Evolutionary conservation across 1,140 invertebrate species (phyloP).

Genomic region (Diachasmimorpha longicaudata): DNA sequence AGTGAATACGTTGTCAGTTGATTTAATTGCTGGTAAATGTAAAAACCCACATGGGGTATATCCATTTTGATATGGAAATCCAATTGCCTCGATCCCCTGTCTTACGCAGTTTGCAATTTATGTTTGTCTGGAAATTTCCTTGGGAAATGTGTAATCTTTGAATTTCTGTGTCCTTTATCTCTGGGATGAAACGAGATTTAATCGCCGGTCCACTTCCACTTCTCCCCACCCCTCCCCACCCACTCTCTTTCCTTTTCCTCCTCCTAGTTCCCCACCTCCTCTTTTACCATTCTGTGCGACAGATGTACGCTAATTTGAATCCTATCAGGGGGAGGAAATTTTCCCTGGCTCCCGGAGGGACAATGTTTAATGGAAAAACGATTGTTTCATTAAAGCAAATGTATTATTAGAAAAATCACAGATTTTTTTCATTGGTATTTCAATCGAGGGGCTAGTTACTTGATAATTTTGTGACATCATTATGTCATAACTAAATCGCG

Average conservation of each 20-base stretch:
- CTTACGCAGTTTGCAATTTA: neutral
- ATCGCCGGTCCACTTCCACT: neutral
- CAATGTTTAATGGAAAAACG: neutral
- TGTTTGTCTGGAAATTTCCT: neutral
- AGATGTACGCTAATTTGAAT: constrained; percentile 1
- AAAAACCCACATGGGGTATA: neutral
- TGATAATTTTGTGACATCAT: too few relatives aligned
- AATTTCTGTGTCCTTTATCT: neutral
- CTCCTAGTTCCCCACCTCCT: neutral
- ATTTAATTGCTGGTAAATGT: neutral
- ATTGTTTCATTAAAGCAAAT: neutral
- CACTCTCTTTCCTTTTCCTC: neutral
- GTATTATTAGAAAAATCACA: neutral
- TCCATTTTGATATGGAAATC: neutral
- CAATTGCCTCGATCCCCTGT: neutral
- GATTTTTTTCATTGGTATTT: too few relatives aligned
- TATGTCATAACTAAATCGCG: too few relatives aligned
- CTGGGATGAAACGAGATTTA: neutral
- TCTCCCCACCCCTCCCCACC: too few relatives aligned
- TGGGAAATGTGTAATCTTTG: neutral
- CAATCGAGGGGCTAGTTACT: too few relatives aligned
- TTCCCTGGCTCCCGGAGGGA: constrained; percentile 2
- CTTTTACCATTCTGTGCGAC: neutral
- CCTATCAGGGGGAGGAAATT: constrained; percentile 29
- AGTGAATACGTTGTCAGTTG: neutral